Conservation (phyloP, 2,888 invertebrate species). For the Drosophila differens region DNA sequence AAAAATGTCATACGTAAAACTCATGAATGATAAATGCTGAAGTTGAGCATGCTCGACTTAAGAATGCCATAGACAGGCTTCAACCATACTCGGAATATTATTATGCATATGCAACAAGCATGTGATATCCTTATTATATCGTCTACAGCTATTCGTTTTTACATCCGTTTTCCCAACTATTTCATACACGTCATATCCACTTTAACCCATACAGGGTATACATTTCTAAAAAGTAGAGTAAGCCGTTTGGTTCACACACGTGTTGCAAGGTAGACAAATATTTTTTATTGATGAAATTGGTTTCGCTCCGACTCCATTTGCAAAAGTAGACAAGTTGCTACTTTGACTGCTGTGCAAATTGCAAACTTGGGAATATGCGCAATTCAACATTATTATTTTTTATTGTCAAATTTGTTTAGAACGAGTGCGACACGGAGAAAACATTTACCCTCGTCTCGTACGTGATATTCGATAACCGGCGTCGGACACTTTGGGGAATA, state of each 20-base stretch:
- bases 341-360: constrained; percentile 56
- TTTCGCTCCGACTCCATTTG: constrained; percentile 69
- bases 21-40: neutral
- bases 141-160: too few species aligned
- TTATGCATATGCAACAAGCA: neutral
- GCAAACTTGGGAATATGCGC: constrained; percentile 73
- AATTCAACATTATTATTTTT: constrained; percentile 58
- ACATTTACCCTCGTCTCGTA: constrained; percentile 75
- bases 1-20: constrained; percentile 51
- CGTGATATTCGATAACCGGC: constrained; percentile 71
- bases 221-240: constrained; percentile 4
- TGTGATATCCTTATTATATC: neutral
- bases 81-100: neutral
- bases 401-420: constrained; percentile 74
- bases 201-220: constrained; percentile 7
- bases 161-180: neutral
- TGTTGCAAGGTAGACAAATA: constrained; percentile 58
- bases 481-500: constrained; percentile 74
- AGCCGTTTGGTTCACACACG: neutral
- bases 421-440: constrained; percentile 46
- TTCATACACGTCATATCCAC: neutral
- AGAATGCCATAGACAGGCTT: neutral
- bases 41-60: neutral
- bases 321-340: constrained; percentile 73
- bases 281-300: constrained; percentile 81